A percentile compares a stretch with the other conserved stretches of the same genome.
Conservation (phyloP, 2,888 invertebrate species). For the Clepsis dumicolana region DNA sequence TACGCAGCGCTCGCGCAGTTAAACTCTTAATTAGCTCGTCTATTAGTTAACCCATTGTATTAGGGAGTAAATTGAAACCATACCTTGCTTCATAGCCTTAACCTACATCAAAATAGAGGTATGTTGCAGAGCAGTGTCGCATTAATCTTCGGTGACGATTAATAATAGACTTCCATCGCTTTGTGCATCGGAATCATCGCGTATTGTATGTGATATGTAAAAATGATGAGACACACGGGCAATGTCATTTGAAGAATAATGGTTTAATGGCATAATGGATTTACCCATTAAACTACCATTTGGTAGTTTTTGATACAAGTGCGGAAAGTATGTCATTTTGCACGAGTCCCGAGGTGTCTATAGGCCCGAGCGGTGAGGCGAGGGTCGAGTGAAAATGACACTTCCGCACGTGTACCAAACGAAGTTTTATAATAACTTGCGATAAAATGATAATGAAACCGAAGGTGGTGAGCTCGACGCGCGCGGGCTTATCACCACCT, state of each 20-base stretch:
- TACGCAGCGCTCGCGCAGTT: slow-evolving; percentile 47
- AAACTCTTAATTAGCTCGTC: slow-evolving; percentile 54
- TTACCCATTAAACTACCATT: too few relatives aligned
- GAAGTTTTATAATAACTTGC: too few relatives aligned
- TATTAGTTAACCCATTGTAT: slow-evolving; percentile 59
- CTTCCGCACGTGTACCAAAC: too few relatives aligned
- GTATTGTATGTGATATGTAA: slow-evolving; percentile 72
- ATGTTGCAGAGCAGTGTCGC: slow-evolving; percentile 67
- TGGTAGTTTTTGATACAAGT: too few relatives aligned
- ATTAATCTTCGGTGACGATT: slow-evolving; percentile 78
- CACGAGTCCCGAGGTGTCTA: too few relatives aligned
- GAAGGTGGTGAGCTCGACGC: too few relatives aligned
- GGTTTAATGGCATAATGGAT: too few relatives aligned
- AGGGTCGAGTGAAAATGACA: too few relatives aligned
- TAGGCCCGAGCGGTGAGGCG: too few relatives aligned
- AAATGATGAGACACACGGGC: slow-evolving; percentile 58
- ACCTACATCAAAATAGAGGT: slow-evolving; percentile 63
- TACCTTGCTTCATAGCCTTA: slow-evolving; percentile 59
- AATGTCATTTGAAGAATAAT: background rate
- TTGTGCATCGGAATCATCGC: slow-evolving; percentile 72
- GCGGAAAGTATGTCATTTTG: too few relatives aligned
- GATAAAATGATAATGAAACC: too few relatives aligned
- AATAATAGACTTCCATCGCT: slow-evolving; percentile 71
- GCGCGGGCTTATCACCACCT: too few relatives aligned
- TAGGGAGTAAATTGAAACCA: slow-evolving; percentile 52